Evolutionary conservation across 2,888 invertebrate genomes (phyloP).

Genomic region (Aporophyla lueneburgensis): DNA sequence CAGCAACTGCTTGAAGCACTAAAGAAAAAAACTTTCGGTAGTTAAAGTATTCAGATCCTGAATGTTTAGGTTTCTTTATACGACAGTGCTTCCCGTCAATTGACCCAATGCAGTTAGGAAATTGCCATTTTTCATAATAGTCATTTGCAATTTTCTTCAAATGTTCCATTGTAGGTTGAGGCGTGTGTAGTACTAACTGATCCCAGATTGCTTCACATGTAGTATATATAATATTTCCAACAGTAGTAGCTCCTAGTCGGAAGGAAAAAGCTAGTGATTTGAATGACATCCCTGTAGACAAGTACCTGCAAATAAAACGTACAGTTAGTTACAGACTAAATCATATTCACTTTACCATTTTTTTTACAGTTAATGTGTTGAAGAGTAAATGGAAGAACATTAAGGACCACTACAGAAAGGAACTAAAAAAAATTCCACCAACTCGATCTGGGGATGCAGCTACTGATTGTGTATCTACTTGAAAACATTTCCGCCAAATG

Average conservation of each 20-base stretch:
- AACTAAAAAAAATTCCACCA: slow-evolving; percentile 36
- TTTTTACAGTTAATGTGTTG: slow-evolving; percentile 36
- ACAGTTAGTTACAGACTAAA: slow-evolving; percentile 28
- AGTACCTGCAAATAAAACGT: slow-evolving; percentile 36
- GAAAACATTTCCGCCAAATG: slow-evolving; percentile 43
- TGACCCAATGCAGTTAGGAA: slow-evolving; percentile 48
- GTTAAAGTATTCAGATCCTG: slow-evolving; percentile 51
- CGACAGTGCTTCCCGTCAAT: slow-evolving; percentile 54
- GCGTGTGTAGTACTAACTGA: slow-evolving; percentile 34
- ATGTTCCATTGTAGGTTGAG: slow-evolving; percentile 33
- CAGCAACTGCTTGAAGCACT: slow-evolving; percentile 53
- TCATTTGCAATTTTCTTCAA: slow-evolving; percentile 35
- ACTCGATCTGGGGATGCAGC: slow-evolving; percentile 35
- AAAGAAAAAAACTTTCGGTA: slow-evolving; percentile 54
- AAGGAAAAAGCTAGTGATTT: slow-evolving; percentile 44
- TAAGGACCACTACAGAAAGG: slow-evolving; percentile 39
- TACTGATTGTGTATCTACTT: slow-evolving; percentile 32
- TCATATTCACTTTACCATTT: slow-evolving; percentile 24
- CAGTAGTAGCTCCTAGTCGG: slow-evolving; percentile 41
- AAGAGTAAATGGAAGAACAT: slow-evolving; percentile 43
- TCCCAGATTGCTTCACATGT: slow-evolving; percentile 37
- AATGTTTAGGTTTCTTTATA: slow-evolving; percentile 44
- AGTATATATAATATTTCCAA: slow-evolving; percentile 28
- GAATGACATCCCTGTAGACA: slow-evolving; percentile 39
- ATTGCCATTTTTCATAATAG: slow-evolving; percentile 46